Evolutionary conservation across 2,888 invertebrate species (phyloP), one percentile per base, ranked within the genome.

Genomic region (Pollenia labialis): DNA sequence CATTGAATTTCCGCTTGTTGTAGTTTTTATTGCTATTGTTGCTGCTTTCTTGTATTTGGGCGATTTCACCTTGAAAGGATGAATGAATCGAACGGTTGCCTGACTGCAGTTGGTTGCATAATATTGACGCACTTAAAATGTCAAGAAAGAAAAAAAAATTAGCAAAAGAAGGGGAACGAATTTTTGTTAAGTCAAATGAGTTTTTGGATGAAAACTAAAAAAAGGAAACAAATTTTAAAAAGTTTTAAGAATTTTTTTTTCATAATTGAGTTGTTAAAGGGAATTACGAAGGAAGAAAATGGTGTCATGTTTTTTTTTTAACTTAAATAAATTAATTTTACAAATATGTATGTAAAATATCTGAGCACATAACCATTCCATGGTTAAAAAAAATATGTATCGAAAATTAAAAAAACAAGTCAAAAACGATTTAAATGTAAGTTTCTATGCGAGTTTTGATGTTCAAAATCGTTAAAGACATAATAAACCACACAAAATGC

Each of bases 1-100:
- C 74, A 72, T 72, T 76, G 64, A 72, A 86, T 86, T 86, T 86
- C 86, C 86, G 86, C 83, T 83, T 77, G 32, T 76, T 52, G 64
- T 46, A n/a, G 42, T 50, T 32, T 32, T 32, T 32, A 32, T 32
- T 62, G 42, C 71, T 64, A 10, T 62, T 56, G 32, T 32, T 32
- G 18, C 12, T 23, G 50, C 10, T 72, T 66, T 71, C 54, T 48
- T 77, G 64, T 48, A 72, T 56, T 77, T 69, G 72, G 85, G 44
- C 79, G 75, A 86, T 86, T 80, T 86, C 83, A 86, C 86, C 86
- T 86, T 86, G 86, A 83, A 86, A 86, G 86, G 86, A 86, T 83
- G 85, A 86, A 82, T 81, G 32, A 56, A 32, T 48, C 16, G 18
- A 16, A 40, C 66, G 50, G 23, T 14, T 72, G 14, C 40, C 14